phyloP scores from a whole-genome alignment of 1,140 invertebrate genomes.

The Lineus longissimus region DNA sequence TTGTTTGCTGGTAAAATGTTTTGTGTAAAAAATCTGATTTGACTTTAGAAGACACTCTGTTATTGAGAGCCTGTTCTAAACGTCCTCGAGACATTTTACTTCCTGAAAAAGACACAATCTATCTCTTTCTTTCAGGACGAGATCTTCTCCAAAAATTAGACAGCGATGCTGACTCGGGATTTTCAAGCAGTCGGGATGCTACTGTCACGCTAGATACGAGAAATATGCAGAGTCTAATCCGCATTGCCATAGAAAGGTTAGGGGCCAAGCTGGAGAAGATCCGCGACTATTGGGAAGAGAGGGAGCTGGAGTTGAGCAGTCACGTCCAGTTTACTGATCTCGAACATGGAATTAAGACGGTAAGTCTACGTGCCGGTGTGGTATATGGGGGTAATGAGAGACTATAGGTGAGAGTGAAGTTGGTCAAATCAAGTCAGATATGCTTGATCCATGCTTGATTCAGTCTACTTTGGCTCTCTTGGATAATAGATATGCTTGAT shows the following conservation, averaged over 20 bases:
- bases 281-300: slow-evolving; percentile 34
- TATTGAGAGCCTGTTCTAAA: too few relatives aligned
- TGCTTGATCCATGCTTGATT: too few relatives aligned
- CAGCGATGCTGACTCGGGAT: slow-evolving; percentile 31
- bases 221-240: slow-evolving; percentile 48
- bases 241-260: slow-evolving; percentile 46
- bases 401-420: too few relatives aligned
- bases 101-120: too few relatives aligned
- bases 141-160: slow-evolving; percentile 35
- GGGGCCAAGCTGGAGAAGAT: slow-evolving; percentile 43
- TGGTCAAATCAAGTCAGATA: too few relatives aligned
- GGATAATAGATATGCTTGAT: too few relatives aligned
- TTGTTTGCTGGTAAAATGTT: neutral
- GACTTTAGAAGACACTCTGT: neutral
- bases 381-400: neutral
- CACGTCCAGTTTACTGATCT: slow-evolving; percentile 37
- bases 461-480: too few relatives aligned
- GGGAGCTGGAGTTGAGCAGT: slow-evolving; percentile 62
- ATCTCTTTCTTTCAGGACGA: slow-evolving; percentile 35
- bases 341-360: slow-evolving; percentile 41
- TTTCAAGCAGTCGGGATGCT: slow-evolving; percentile 33
- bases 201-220: slow-evolving; percentile 48
- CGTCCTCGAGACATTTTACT: neutral
- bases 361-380: slow-evolving; percentile 17
- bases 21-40: neutral